These are phyloP conservation scores for Chymomyza amoena DNA, from an alignment of 2,888 invertebrate genomes.

Conservation along the genomic window DNA sequence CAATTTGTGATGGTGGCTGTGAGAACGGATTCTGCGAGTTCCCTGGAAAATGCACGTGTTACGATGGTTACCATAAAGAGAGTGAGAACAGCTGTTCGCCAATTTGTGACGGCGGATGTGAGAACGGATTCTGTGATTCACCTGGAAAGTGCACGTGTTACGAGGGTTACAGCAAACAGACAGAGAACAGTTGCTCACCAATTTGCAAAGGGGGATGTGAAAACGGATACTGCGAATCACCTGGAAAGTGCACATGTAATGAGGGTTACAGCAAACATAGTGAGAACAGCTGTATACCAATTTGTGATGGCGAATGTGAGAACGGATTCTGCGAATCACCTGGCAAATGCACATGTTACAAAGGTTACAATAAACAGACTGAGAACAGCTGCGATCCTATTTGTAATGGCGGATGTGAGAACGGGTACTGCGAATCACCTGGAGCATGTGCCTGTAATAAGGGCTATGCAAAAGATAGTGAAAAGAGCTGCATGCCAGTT, in stretches of 20 bases:
- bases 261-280: not conserved
- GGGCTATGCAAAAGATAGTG: slow-evolving; percentile 7
- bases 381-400: not conserved
- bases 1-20: not conserved
- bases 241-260: not conserved
- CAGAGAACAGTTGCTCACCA: not conserved
- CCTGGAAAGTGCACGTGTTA: not conserved
- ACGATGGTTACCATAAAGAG: not conserved
- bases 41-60: not conserved
- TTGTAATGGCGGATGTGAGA: not conserved
- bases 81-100: not conserved
- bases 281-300: not conserved
- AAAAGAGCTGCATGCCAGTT: not conserved
- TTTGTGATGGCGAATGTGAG: not conserved
- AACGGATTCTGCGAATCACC: not conserved
- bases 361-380: not conserved
- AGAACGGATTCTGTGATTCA: not conserved
- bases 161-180: not conserved
- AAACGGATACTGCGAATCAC: not conserved
- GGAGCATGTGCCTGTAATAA: slow-evolving; percentile 23
- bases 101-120: not conserved
- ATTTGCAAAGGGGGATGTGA: not conserved
- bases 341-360: slow-evolving; percentile 24
- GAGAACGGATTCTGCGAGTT: not conserved
- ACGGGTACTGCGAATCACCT: slow-evolving; percentile 30